These are phyloP conservation scores for Coracopsis vasa DNA, from an alignment of 2,113 vertebrate species.

Conservation along the genomic window DNA sequence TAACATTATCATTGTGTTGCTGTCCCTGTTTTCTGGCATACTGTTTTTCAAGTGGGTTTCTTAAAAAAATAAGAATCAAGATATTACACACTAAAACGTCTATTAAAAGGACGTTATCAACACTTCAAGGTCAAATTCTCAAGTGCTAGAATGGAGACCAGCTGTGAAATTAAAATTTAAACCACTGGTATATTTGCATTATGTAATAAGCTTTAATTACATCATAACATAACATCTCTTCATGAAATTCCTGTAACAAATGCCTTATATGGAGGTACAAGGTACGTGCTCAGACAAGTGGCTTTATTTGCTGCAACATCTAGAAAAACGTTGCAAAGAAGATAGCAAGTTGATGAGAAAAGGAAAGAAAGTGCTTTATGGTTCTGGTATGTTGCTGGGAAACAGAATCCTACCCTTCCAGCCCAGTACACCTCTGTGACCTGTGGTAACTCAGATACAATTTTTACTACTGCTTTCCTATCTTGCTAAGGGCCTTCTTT, in stretches of 20 bases:
- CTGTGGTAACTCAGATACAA: neutral
- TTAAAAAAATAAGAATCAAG: neutral
- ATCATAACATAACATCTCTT: neutral
- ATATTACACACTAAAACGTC: neutral
- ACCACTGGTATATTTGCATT: neutral
- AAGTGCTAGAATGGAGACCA: neutral
- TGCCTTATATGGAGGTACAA: neutral
- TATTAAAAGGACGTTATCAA: neutral
- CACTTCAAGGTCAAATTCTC: neutral
- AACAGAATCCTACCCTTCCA: neutral
- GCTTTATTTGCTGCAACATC: neutral
- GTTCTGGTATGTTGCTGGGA: rapidly evolving
- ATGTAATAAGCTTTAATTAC: neutral
- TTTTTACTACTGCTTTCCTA: neutral
- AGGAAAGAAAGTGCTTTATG: rapidly evolving
- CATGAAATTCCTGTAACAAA: neutral
- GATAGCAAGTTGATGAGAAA: neutral
- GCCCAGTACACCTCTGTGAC: no score
- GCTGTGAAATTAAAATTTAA: neutral
- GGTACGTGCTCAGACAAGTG: neutral
- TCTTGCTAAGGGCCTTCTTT: neutral
- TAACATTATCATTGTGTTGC: neutral
- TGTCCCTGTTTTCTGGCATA: neutral
- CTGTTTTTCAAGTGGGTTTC: neutral
- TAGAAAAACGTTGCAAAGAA: neutral